Base-by-base conservation (phyloP, 2,888 invertebrate species). In the Epinotia ramella region DNA sequence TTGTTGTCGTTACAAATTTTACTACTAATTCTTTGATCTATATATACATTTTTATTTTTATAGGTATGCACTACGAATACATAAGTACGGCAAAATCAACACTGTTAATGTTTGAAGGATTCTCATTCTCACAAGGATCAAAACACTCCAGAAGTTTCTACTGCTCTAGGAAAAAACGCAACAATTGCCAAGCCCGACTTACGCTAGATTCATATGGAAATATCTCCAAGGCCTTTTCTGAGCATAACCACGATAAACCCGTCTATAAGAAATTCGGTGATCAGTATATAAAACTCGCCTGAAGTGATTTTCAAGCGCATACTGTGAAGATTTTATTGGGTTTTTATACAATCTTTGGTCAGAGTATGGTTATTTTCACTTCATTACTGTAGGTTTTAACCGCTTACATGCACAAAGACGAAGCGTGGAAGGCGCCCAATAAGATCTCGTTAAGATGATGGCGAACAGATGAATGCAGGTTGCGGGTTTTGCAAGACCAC, bases 81-180 rank as follows among this genome's bases (percentile, higher is more conserved):
- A 77, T 82, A 66, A 77, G 46, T 18, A 76, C 80, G 1, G 24
- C 63, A 28, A 69, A 68, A 28, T 77, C 78, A 5, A 79, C 46
- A 46, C 57, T 81, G 7, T 71, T 80, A 11, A 80, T 80, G 78
- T 81, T 79, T 53, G 68, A 77, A 64, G 74, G 78, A 6, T 79
- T 80, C 18, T 81, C 82, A 0, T 83, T 78, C 64, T 80, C 81
- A 6, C 78, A 78, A 56, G 81, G 81, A 1, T 76, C 69, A 5
- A 75, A 76, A 28, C 18, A 9, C 13, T 60, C 40, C 2, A 78
- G 77, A 53, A 68, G 64, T 12, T 79, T 78, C 69, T 73, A 79
- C 20, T 73, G 73, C 46, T 73, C 73, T 5, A 79, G 73, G 63
- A 81, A 75, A 56, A 65, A 40, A 7, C 74, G 77, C 5, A 60